Evolutionary conservation across 2,888 invertebrate species (phyloP).

Genomic region (Drosophila austrosaltans): DNA sequence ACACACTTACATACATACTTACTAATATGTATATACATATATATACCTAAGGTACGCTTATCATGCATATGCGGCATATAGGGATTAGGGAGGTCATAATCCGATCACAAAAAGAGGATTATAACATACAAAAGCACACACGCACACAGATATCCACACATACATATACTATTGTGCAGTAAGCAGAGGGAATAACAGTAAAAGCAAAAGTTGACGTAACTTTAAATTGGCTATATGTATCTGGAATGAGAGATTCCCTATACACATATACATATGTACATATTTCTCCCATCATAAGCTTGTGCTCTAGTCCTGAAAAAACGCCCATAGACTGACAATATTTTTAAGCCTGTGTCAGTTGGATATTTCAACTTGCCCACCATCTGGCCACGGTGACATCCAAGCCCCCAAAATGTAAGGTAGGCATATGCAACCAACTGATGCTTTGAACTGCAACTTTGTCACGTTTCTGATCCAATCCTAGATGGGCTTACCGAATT

Average conservation of each 20-base stretch:
- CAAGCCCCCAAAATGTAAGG: background rate
- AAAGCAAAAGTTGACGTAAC: constrained; percentile 49
- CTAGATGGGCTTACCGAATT: constrained; percentile 60
- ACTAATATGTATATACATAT: constrained; percentile 3
- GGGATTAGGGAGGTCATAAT: constrained; percentile 76
- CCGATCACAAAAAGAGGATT: constrained; percentile 78
- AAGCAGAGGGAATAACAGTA: constrained; percentile 15
- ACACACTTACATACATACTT: constrained; percentile 7
- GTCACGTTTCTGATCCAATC: constrained; percentile 61
- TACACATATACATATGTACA: constrained; percentile 28
- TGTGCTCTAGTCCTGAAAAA: constrained; percentile 40
- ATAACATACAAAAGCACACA: constrained; percentile 54
- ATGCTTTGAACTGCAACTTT: constrained; percentile 48
- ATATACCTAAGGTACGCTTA: constrained; percentile 2
- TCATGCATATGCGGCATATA: constrained; percentile 26
- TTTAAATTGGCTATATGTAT: constrained; percentile 59
- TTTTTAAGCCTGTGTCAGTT: constrained; percentile 43
- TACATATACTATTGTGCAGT: constrained; percentile 29
- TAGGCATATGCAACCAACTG: constrained; percentile 12
- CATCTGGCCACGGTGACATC: background rate
- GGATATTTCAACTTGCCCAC: background rate
- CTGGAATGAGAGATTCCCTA: constrained; percentile 47
- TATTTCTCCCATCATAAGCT: too few relatives aligned
- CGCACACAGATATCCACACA: constrained; percentile 27
- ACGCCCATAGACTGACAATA: constrained; percentile 25